Conservation (phyloP, 1,140 invertebrate genomes). For the Trissolcus basalis region DNA sequence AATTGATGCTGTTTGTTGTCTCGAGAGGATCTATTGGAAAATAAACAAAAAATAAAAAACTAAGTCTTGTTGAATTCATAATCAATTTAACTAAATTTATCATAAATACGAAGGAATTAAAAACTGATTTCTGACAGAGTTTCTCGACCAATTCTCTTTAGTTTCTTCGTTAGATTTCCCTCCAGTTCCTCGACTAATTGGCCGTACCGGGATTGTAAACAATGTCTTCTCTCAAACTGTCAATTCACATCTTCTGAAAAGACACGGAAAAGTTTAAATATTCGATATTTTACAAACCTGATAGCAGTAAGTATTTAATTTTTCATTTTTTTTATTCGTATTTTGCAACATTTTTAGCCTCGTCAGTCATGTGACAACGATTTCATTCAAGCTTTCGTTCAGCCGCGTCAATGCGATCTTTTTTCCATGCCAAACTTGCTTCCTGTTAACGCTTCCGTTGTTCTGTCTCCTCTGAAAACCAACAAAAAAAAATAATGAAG, state of each 20-base stretch:
- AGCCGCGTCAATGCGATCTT: constrained; percentile 94
- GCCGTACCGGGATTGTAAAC: constrained; percentile 88
- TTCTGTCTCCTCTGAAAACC: constrained; percentile 78
- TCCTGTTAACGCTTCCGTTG: constrained; percentile 89
- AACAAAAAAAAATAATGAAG: constrained; percentile 3
- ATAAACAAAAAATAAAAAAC: no score
- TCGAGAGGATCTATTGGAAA: no score
- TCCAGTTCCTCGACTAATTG: constrained; percentile 81
- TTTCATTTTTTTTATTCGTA: constrained; percentile 99
- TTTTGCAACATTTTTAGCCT: constrained; percentile 97
- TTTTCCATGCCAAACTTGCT: constrained; percentile 95
- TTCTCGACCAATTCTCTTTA: no score
- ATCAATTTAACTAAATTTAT: no score
- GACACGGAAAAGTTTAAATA: no score
- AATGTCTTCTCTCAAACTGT: constrained; percentile 93
- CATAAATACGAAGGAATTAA: no score
- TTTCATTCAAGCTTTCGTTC: constrained; percentile 96
- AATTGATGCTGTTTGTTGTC: no score
- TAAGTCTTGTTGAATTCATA: no score
- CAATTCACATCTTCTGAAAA: constrained; percentile 94
- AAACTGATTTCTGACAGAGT: no score
- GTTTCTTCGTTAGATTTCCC: no score
- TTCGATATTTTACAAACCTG: constrained; percentile 82
- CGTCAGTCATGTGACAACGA: constrained; percentile 93
- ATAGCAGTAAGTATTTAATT: constrained; percentile 93